Base-by-base conservation (phyloP, 2,797 vertebrate species). In the Pipistrellus kuhlii region DNA sequence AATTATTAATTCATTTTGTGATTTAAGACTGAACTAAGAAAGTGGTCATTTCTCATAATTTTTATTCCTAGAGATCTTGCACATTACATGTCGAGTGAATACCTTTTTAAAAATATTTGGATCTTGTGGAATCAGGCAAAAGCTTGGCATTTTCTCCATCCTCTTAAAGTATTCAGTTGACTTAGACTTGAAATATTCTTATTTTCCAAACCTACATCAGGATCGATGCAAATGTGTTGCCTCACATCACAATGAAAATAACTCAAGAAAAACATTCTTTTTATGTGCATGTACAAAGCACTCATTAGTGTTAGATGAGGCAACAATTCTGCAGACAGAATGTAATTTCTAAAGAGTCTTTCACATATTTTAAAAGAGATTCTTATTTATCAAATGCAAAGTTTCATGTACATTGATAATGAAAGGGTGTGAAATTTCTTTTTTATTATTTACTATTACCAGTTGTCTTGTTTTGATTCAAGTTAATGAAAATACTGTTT, bases 201-300 rank as follows among this genome's bases (percentile, higher is more conserved):
- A 77, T 32, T 48, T 13, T 27, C 81, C 35, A 23, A 93, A 6
- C 78, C 32, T 66, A 71, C 8, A 30, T 53, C 9, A 66, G 27
- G 25, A 64, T 53, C 6, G 12, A 57, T 27, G n/a, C 69, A 84
- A 90, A 85, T 90, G 17, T 72, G 6, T 85, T 91, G 13, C 7
- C 23, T 85, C 57, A 64, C 8, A 73, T 41, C 30, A 81, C 27
- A 91, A 66, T 64, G 18, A 91, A 96, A 94, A 94, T 32, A 93
- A 71, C n/a, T 53, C 18, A 75, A 27, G 14, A 55, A 78, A 81
- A 88, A 64, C 48, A 5, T 41, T 14, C 15, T 18, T 71, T 84
- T 57, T 62, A 85, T 14, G 18, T 53, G 32, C 9, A 32, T 25
- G 30, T 35, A 41, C 57, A 92, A 88, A 88, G 18, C 7, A 32